A percentile compares a stretch with the other conserved stretches of the same genome.
Evolutionary conservation across 2,888 invertebrate species (phyloP).

Genomic region (Euzophera pinguis): DNA sequence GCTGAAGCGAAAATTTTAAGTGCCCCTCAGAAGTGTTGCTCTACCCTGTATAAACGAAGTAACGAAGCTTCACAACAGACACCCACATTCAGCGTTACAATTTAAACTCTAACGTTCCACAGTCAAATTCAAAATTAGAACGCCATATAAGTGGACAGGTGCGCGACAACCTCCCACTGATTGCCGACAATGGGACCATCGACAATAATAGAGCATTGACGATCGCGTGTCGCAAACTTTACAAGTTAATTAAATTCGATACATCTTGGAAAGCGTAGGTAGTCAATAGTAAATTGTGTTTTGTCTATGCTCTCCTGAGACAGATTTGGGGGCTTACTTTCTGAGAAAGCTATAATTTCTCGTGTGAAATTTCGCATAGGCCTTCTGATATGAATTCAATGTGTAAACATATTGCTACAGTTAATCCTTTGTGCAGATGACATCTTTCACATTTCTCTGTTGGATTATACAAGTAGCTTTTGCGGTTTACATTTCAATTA

Average conservation of each 20-base stretch:
- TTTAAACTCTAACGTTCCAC: constrained; percentile 32
- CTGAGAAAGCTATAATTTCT: constrained; percentile 3
- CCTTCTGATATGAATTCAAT: constrained; percentile 1
- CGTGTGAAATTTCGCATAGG: constrained; percentile 9
- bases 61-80: constrained; percentile 6
- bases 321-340: constrained; percentile 8
- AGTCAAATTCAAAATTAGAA: constrained; percentile 39
- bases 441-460: not conserved
- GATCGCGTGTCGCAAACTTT: constrained; percentile 53
- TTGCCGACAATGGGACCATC: constrained; percentile 63
- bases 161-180: constrained; percentile 72
- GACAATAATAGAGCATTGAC: constrained; percentile 17
- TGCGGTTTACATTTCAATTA: no score
- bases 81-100: constrained; percentile 23
- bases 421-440: not conserved
- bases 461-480: not conserved
- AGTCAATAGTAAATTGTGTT: not conserved
- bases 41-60: not conserved
- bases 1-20: no score
- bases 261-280: constrained; percentile 35
- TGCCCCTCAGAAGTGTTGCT: no score
- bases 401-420: not conserved
- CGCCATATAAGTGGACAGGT: constrained; percentile 56
- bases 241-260: constrained; percentile 74
- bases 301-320: constrained; percentile 11